Evolutionary conservation across 1,140 invertebrate species (phyloP), one percentile per base, ranked within the genome.

Genomic region (Drosophila miranda): DNA sequence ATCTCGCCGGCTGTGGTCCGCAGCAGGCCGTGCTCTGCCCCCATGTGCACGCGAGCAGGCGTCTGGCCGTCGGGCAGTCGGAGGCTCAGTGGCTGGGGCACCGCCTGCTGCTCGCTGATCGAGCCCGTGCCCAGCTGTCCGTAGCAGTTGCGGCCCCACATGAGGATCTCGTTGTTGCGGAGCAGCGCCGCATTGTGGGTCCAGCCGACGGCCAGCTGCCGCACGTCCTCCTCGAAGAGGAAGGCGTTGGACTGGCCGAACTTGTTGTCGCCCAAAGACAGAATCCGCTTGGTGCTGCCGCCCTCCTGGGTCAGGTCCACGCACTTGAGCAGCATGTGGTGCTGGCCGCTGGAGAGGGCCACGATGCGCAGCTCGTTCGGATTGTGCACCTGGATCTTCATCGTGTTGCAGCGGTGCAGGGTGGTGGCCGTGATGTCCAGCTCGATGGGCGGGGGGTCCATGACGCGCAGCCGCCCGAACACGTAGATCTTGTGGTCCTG

Each of bases 91-190:
- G 83, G 83, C 6, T 67, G 75, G 0, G 80, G 75, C 14, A 41
- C 75, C 4, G 87, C 81, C 26, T 78, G 67, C 16, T 84, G 79
- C 6, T 74, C 67, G 19, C 62, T 78, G 1, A 88, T 67, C 2
- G 41, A 41, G 6, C 78, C 71, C 8, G 57, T 86, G 2, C 94
- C 95, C 49, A 96, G 88, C 89, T 97, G 95, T 3, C 95, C 95
- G 92, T 96, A 96, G 74, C 93, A 94, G 89, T 97, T 96, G 90
- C 96, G 93, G 13, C 96, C 96, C 96, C 96, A 97, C 2, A 93
- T 91, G 28, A 93, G 91, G 14, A 97, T 78, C 51, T 92, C 90
- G 14, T 94, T 94, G 78, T 92, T 92, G 49, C 91, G 92, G 3
- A 93, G 92, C 61, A 95, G 91, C 2, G 93, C 90, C 8, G 94